These are phyloP conservation scores for Xiphophorus couchianus DNA, from an alignment of 2,113 vertebrate species.

Conservation along the genomic window DNA sequence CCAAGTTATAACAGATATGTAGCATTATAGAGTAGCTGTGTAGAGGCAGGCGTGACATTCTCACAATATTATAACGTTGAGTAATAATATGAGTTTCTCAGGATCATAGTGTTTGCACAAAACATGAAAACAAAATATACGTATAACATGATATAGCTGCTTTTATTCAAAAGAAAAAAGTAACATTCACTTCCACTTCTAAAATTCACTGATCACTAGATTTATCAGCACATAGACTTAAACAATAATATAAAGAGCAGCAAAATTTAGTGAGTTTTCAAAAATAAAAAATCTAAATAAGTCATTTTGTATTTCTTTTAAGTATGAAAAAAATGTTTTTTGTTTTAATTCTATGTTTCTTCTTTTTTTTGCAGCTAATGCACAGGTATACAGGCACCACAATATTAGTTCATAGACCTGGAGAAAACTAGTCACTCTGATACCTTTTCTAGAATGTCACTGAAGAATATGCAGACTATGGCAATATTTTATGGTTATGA, in stretches of 20 bases:
- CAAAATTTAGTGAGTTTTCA: no score
- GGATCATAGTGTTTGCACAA: not conserved
- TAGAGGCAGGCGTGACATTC: not conserved
- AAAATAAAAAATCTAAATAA: not conserved
- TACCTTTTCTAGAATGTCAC: not conserved
- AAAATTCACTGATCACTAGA: no score
- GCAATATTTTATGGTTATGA: not conserved
- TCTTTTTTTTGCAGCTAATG: not conserved
- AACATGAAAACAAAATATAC: not conserved
- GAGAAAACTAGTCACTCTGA: not conserved
- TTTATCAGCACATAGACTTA: not conserved
- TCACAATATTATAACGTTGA: not conserved
- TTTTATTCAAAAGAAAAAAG: no score
- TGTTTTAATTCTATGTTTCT: not conserved
- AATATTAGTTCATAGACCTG: not conserved
- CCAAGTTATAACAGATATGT: not conserved
- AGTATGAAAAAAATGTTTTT: not conserved
- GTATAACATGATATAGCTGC: not conserved
- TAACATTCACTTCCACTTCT: no score
- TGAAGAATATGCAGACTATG: not conserved
- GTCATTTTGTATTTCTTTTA: not conserved
- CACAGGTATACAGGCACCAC: not conserved
- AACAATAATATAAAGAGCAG: not conserved
- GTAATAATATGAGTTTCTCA: not conserved
- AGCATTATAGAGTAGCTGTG: not conserved